Percentiles rank a stretch among this genome's conserved stretches.
Conservation (phyloP, 2,797 vertebrate genomes). For the Clarias fuscus region DNA sequence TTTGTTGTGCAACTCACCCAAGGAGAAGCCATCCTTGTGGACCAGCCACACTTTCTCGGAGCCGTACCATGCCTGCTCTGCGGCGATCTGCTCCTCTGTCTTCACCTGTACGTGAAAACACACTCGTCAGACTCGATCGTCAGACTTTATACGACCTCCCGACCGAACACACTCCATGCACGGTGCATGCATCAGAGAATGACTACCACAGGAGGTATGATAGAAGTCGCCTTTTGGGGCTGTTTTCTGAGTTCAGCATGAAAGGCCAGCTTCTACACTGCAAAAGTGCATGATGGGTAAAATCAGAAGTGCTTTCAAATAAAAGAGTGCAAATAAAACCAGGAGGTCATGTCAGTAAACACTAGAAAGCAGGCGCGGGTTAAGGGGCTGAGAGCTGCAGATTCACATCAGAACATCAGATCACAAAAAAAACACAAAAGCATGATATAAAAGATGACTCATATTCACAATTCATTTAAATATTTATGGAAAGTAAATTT, state of each 20-base stretch:
- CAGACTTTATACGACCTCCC: neutral
- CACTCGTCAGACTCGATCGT: constrained; percentile 2
- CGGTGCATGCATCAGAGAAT: constrained; percentile 2
- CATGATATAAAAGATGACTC: neutral
- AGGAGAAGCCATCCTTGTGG: constrained; percentile 93
- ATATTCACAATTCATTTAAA: neutral
- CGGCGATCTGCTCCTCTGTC: constrained; percentile 92
- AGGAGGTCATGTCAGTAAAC: constrained; percentile 11
- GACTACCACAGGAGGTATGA: neutral
- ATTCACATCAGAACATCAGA: neutral
- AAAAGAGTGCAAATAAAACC: constrained; percentile 26
- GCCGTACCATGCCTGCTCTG: constrained; percentile 94
- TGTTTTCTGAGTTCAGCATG: constrained; percentile 31
- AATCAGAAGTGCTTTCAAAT: constrained; percentile 6
- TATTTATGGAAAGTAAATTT: neutral
- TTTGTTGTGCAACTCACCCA: constrained; percentile 77
- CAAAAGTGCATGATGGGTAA: neutral
- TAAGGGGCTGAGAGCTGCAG: neutral
- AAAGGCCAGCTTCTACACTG: constrained; percentile 16
- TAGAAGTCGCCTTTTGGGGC: neutral
- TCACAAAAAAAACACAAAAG: neutral
- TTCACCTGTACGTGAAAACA: constrained; percentile 79
- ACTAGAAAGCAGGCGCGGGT: neutral
- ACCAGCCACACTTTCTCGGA: constrained; percentile 97
- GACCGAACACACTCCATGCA: constrained; percentile 55